phyloP scores from a whole-genome alignment of 2,797 vertebrate genomes.

The Gallinago solitaria region DNA sequence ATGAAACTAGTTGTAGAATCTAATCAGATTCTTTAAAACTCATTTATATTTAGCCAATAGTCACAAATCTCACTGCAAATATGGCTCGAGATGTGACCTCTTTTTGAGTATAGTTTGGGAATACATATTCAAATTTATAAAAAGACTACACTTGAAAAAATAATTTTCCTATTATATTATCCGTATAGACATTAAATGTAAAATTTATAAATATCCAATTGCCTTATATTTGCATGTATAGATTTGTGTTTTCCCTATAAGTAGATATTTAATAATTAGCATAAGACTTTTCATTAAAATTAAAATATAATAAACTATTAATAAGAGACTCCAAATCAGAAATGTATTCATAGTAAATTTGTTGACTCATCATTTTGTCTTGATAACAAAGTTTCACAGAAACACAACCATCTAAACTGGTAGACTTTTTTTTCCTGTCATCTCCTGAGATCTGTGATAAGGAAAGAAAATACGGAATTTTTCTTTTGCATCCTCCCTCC shows the following conservation, averaged over 20 bases:
- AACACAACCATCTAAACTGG: neutral
- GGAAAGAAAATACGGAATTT: neutral
- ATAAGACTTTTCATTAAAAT: neutral
- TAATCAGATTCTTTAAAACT: constrained; percentile 25
- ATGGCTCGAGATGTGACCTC: neutral
- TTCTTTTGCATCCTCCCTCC: neutral
- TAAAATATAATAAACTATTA: neutral
- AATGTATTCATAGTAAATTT: neutral
- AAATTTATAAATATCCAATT: neutral
- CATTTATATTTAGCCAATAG: neutral
- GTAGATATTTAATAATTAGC: neutral
- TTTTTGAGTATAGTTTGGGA: neutral
- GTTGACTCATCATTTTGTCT: neutral
- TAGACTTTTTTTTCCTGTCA: neutral
- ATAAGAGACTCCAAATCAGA: neutral
- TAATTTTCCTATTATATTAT: neutral
- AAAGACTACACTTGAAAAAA: neutral
- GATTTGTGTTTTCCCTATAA: neutral
- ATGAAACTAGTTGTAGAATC: neutral
- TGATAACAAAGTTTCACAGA: neutral
- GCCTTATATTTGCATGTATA: neutral
- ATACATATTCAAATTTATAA: neutral
- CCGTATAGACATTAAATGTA: neutral
- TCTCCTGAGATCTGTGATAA: neutral
- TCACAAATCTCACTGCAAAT: neutral